phyloP scores from a whole-genome alignment of 2,113 vertebrate species.

The Nerophis ophidion region DNA sequence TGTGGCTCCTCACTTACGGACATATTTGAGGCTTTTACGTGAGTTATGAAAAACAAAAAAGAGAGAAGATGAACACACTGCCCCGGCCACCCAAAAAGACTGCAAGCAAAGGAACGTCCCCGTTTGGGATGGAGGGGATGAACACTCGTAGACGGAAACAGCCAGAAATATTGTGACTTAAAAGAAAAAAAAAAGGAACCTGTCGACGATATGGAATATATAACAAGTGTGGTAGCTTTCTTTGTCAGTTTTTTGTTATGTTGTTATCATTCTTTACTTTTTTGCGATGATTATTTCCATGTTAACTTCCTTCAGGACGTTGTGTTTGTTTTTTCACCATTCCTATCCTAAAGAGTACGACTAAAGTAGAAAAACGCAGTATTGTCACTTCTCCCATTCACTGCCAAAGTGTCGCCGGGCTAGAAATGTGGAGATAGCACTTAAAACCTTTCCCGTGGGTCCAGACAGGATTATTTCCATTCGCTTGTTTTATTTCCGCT shows the following conservation, averaged over 20 bases:
- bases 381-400: constrained; percentile 49
- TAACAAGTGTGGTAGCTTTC: constrained; percentile 70
- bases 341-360: constrained; percentile 71
- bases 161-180: constrained; percentile 61
- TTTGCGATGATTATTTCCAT: constrained; percentile 64
- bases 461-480: constrained; percentile 59
- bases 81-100: constrained; percentile 38
- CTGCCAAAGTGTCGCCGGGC: constrained; percentile 56
- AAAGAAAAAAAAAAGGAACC: constrained; percentile 57
- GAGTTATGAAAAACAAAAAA: constrained; percentile 13
- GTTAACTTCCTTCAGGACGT: constrained; percentile 37
- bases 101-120: constrained; percentile 59
- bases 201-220: constrained; percentile 63
- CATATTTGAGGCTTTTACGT: constrained; percentile 40
- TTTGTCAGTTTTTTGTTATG: constrained; percentile 61
- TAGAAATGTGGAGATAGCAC: constrained; percentile 68
- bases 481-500: constrained; percentile 41
- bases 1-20: constrained; percentile 26
- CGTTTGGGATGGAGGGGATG: constrained; percentile 29
- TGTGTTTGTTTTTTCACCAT: constrained; percentile 64
- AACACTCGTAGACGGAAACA: constrained; percentile 46
- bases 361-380: constrained; percentile 50
- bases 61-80: constrained; percentile 32
- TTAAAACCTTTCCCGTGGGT: constrained; percentile 61
- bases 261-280: constrained; percentile 62